A percentile compares a stretch with the other conserved stretches of the same genome.
Conservation (phyloP, 2,888 invertebrate genomes). For the Lydus trimaculatus region DNA sequence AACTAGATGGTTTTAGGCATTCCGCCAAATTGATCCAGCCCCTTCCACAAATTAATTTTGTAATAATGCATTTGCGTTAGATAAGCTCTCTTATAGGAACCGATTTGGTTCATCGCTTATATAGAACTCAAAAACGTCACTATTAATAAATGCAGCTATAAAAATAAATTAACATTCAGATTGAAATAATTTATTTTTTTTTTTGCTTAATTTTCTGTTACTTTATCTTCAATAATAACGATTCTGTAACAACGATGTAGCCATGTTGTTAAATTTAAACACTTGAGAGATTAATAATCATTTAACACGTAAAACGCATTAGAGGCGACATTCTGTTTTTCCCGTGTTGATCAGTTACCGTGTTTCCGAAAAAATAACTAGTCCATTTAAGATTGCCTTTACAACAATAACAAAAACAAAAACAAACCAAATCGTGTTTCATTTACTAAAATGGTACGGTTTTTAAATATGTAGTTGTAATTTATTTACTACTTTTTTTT, state of each 20-base stretch:
- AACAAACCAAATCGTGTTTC: not conserved
- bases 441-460: slow-evolving; percentile 12
- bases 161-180: not conserved
- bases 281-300: slow-evolving; percentile 58
- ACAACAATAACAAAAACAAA: not conserved
- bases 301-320: slow-evolving; percentile 59
- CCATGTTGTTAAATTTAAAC: slow-evolving; percentile 59
- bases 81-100: no score
- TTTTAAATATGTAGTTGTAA: slow-evolving; percentile 4
- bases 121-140: no score
- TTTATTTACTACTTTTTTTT: not conserved
- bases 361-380: slow-evolving; percentile 4
- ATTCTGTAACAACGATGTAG: slow-evolving; percentile 57
- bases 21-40: no score
- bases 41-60: no score
- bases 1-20: no score
- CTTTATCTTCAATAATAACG: slow-evolving; percentile 42
- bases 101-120: no score
- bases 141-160: no score
- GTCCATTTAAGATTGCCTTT: not conserved
- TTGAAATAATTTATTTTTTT: not conserved
- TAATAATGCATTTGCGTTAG: no score
- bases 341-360: slow-evolving; percentile 15
- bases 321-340: slow-evolving; percentile 51
- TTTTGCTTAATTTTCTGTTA: not conserved